These are phyloP conservation scores for Beroe ovata DNA, from an alignment of 37 sponge, comb jelly and placozoan species.

Conservation along the genomic window DNA sequence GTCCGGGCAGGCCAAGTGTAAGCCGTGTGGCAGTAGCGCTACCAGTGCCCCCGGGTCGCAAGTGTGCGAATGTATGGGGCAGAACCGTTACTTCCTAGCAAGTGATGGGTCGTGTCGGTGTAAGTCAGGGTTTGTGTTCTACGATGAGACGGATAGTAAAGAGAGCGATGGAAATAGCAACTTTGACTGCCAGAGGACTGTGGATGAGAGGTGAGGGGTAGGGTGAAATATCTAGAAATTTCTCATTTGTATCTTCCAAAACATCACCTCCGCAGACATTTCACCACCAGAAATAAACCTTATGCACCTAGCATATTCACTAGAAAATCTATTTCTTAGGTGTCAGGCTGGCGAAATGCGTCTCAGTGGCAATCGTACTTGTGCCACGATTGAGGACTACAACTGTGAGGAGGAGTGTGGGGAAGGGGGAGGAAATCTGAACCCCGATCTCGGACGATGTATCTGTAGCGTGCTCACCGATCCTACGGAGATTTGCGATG, in stretches of 20 bases:
- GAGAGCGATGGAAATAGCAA: slow-evolving; percentile 53
- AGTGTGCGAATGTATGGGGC: slow-evolving; percentile 11
- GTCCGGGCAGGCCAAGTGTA: slow-evolving; percentile 52
- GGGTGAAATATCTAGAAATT: no score
- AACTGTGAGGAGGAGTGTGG: slow-evolving; percentile 38
- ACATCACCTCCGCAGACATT: no score
- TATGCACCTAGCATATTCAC: no score
- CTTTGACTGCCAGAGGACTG: slow-evolving; percentile 42
- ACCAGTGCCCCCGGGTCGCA: neutral
- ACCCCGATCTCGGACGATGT: slow-evolving; percentile 9
- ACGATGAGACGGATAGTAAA: slow-evolving; percentile 25
- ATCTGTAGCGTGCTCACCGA: neutral
- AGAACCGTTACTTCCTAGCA: slow-evolving; percentile 34
- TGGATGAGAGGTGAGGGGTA: slow-evolving; percentile 16
- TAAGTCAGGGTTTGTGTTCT: slow-evolving; percentile 66
- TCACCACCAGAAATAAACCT: no score
- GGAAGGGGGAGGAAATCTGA: neutral
- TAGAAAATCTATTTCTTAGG: no score
- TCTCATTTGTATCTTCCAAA: no score
- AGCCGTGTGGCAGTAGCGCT: slow-evolving; percentile 65
- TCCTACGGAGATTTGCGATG: slow-evolving; percentile 17
- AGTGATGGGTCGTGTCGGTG: slow-evolving; percentile 63
- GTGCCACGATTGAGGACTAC: slow-evolving; percentile 2
- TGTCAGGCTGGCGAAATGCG: slow-evolving; percentile 23
- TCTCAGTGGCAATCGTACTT: neutral